phyloP scores from a whole-genome alignment of 2,888 invertebrate species.

The Argyra leucocephala region DNA sequence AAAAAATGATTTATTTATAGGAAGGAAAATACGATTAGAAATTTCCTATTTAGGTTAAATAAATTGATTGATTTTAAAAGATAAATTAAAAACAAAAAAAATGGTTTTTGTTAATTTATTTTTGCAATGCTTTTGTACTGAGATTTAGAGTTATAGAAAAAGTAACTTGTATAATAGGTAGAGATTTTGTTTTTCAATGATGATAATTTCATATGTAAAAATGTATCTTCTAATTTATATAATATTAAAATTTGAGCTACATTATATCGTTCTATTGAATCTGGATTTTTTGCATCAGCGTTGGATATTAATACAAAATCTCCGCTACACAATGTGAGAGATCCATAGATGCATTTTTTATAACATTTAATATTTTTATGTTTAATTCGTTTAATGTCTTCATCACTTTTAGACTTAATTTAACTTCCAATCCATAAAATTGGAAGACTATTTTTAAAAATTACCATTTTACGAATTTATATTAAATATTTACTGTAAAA shows the following conservation, averaged over 20 bases:
- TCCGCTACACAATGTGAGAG: conserved; percentile 41
- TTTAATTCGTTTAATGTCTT: background rate
- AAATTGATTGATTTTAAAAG: no score
- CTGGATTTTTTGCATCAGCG: conserved; percentile 53
- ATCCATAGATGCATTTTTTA: conserved; percentile 37
- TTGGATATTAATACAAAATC: conserved; percentile 53
- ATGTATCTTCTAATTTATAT: conserved; percentile 33
- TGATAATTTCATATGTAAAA: no score
- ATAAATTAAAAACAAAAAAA: no score
- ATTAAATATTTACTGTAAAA: no score
- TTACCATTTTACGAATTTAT: background rate
- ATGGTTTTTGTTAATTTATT: no score
- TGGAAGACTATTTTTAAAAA: background rate
- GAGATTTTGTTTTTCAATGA: no score
- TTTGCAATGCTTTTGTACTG: no score
- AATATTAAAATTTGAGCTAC: conserved; percentile 44
- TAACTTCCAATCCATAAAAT: background rate
- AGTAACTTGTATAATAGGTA: no score
- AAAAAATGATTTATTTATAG: no score
- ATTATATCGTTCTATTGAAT: conserved; percentile 52
- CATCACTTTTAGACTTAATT: background rate
- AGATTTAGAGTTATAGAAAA: no score
- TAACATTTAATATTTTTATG: conserved; percentile 5
- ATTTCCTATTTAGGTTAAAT: no score
- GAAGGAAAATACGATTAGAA: no score